Evolutionary conservation across 2,113 vertebrate species (phyloP).

Genomic region (Tachycineta bicolor): DNA sequence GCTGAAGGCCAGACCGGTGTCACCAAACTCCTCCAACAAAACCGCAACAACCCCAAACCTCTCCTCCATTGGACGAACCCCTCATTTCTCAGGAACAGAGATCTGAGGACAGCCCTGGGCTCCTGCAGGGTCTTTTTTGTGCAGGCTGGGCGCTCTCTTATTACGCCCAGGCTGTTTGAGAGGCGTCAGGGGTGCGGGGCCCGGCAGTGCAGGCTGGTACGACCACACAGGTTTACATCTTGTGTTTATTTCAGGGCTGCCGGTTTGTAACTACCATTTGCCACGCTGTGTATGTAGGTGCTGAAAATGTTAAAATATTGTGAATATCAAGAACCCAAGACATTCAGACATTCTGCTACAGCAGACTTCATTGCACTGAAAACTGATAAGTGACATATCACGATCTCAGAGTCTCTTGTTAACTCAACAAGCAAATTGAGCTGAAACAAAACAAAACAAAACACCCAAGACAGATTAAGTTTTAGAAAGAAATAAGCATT

Average conservation of each 20-base stretch:
- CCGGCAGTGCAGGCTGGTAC: not conserved
- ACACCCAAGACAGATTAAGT: not conserved
- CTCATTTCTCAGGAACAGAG: not conserved
- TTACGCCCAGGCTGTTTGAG: rapidly evolving
- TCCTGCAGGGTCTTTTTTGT: rapidly evolving
- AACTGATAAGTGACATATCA: slow-evolving; percentile 31
- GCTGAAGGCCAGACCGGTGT: not conserved
- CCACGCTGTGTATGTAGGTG: not conserved
- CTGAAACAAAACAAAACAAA: slow-evolving; percentile 33
- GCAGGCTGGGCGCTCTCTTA: not conserved
- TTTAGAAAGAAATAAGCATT: not conserved
- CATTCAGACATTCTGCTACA: slow-evolving; percentile 17
- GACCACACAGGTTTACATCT: not conserved
- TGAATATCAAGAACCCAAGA: not conserved
- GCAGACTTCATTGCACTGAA: slow-evolving; percentile 8
- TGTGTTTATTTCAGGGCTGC: not conserved
- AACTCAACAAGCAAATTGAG: slow-evolving; percentile 31
- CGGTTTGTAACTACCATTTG: not conserved
- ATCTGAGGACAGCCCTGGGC: not conserved
- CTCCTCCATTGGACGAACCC: not conserved
- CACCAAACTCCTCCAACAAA: not conserved
- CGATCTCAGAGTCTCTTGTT: not conserved
- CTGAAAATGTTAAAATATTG: slow-evolving; percentile 28
- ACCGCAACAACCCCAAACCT: rapidly evolving
- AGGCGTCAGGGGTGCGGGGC: rapidly evolving